Conservation (phyloP, 1,140 invertebrate genomes). For the Drosophila rufa region DNA sequence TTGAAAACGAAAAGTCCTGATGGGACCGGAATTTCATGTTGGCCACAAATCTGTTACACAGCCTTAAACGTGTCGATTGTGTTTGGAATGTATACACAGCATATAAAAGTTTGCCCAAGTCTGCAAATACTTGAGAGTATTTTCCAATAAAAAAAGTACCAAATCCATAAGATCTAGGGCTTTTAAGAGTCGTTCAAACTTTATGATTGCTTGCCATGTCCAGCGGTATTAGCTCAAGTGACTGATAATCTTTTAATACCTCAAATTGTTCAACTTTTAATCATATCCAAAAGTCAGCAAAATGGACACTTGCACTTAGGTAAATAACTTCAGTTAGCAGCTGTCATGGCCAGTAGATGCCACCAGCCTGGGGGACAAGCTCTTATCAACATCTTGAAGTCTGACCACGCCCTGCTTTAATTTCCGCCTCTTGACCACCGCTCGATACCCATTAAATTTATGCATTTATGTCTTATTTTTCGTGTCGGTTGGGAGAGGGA, state of each 20-base stretch:
- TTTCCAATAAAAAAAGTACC: neutral
- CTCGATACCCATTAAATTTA: constrained; percentile 57
- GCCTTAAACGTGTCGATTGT: constrained; percentile 24
- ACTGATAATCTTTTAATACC: constrained; percentile 26
- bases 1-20: constrained; percentile 20
- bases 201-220: neutral
- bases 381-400: constrained; percentile 20
- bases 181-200: constrained; percentile 27
- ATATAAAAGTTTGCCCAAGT: constrained; percentile 8
- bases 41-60: constrained; percentile 25
- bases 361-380: neutral
- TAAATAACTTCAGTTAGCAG: constrained; percentile 29
- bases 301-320: constrained; percentile 8
- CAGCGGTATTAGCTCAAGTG: constrained; percentile 9
- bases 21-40: constrained; percentile 20
- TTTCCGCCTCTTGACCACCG: constrained; percentile 16
- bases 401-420: constrained; percentile 18
- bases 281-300: neutral
- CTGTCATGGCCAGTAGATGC: constrained; percentile 22
- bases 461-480: constrained; percentile 57
- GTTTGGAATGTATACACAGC: neutral
- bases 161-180: neutral
- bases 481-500: neutral
- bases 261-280: constrained; percentile 25
- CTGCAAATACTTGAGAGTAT: neutral